Conservation (phyloP, 2,888 invertebrate genomes). For the Spodoptera exigua region DNA sequence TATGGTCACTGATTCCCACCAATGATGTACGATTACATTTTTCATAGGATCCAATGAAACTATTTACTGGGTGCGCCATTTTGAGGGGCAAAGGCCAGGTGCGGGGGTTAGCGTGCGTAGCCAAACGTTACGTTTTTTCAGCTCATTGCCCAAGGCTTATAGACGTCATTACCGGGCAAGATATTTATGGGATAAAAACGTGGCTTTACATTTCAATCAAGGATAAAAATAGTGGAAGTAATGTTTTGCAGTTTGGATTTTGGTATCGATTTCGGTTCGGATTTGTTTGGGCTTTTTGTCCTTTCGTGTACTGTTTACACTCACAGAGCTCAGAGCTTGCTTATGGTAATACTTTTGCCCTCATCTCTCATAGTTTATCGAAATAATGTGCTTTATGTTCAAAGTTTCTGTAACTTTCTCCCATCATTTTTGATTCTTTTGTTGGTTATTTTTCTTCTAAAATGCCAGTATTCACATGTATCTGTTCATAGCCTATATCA, state of each 20-base stretch:
- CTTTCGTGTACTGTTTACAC: slow-evolving; percentile 32
- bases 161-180: slow-evolving; percentile 81
- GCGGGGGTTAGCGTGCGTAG: slow-evolving; percentile 67
- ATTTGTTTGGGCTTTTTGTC: slow-evolving; percentile 22
- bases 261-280: slow-evolving; percentile 25
- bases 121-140: slow-evolving; percentile 78
- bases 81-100: slow-evolving; percentile 21
- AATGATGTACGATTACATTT: slow-evolving; percentile 79
- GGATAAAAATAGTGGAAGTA: slow-evolving; percentile 68
- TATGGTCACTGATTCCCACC: slow-evolving; percentile 63
- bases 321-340: slow-evolving; percentile 4
- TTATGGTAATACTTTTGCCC: slow-evolving; percentile 10
- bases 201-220: slow-evolving; percentile 83
- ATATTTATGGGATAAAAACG: slow-evolving; percentile 80
- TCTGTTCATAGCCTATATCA: too few relatives aligned
- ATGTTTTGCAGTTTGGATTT: slow-evolving; percentile 53
- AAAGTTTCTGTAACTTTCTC: background rate
- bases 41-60: slow-evolving; percentile 74
- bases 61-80: slow-evolving; percentile 63
- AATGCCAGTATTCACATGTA: too few relatives aligned
- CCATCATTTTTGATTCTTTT: background rate
- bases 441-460: too few relatives aligned
- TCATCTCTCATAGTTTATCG: slow-evolving; percentile 5
- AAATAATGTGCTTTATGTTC: background rate
- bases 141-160: slow-evolving; percentile 84